Evolutionary conservation across 2,888 invertebrate species (phyloP).

Genomic region (Piscicola geometra): DNA sequence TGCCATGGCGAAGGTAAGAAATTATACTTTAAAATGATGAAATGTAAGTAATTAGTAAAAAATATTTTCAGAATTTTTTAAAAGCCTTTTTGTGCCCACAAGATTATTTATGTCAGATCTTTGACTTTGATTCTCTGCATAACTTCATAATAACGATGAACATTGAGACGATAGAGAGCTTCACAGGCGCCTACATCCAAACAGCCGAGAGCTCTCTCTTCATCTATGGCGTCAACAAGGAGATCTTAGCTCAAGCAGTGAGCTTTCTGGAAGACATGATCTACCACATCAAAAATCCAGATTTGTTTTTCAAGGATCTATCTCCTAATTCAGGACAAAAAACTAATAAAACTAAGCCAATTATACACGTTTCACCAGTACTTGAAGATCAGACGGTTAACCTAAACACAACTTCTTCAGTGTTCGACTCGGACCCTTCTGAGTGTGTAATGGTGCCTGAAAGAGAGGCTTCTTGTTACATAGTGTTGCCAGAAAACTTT

Average conservation of each 20-base stretch:
- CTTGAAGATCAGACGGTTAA: not conserved
- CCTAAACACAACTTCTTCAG: not conserved
- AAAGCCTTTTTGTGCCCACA: not conserved
- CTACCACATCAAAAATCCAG: too few relatives aligned
- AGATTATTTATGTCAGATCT: not conserved
- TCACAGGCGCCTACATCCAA: not conserved
- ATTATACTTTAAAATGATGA: not conserved
- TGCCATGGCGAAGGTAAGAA: too few relatives aligned
- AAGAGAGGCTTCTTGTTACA: not conserved
- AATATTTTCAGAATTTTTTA: slow-evolving; percentile 5
- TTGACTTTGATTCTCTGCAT: not conserved
- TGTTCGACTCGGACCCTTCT: not conserved
- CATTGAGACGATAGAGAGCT: not conserved
- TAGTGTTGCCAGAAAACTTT: not conserved
- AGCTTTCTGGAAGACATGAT: not conserved
- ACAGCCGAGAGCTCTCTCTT: not conserved
- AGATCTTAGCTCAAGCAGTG: not conserved
- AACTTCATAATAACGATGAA: not conserved
- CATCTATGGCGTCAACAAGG: slow-evolving; percentile 6
- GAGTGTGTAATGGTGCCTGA: too few relatives aligned
- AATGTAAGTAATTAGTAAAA: too few relatives aligned
- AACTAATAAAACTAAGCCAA: too few relatives aligned
- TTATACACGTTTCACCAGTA: too few relatives aligned
- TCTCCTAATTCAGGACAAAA: too few relatives aligned
- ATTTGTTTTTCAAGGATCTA: too few relatives aligned